phyloP scores from a whole-genome alignment of 2,888 invertebrate species.

The Cyclophora albipunctata region DNA sequence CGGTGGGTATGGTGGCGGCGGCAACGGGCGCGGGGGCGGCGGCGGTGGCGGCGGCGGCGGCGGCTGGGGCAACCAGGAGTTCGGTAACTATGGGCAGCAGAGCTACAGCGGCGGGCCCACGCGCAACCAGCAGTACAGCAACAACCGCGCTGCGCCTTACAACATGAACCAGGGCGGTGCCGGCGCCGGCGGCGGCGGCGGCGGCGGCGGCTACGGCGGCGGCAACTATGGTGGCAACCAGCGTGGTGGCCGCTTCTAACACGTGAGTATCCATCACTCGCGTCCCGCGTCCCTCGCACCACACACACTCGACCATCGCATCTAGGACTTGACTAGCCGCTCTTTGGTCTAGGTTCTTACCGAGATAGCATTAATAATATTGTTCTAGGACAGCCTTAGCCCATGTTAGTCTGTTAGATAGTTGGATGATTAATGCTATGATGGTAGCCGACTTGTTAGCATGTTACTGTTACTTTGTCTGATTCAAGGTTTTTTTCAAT shows the following conservation, averaged over 20 bases:
- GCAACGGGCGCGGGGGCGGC: constrained; percentile 61
- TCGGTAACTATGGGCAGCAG: constrained; percentile 88
- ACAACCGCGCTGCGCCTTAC: constrained; percentile 82
- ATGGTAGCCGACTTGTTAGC: constrained; percentile 53
- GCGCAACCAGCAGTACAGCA: constrained; percentile 83
- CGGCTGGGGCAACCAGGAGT: constrained; percentile 78
- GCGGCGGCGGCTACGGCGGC: constrained; percentile 55
- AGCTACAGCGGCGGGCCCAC: constrained; percentile 91
- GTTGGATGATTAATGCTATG: constrained; percentile 66
- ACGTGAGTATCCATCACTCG: constrained; percentile 38
- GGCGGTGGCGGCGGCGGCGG: constrained; percentile 69
- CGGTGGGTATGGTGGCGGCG: constrained; percentile 57
- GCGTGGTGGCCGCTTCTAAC: constrained; percentile 55
- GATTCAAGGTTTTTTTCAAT: constrained; percentile 68
- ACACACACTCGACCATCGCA: constrained; percentile 19
- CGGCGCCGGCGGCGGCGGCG: constrained; percentile 61
- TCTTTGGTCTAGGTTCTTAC: constrained; percentile 26
- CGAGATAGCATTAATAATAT: constrained; percentile 64
- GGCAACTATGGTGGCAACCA: constrained; percentile 59
- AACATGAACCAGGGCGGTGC: constrained; percentile 79
- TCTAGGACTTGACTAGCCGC: constrained; percentile 30
- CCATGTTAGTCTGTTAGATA: constrained; percentile 26
- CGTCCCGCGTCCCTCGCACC: constrained; percentile 17
- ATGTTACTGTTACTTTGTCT: constrained; percentile 49
- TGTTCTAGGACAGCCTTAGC: constrained; percentile 28